Evolutionary conservation across 2,113 vertebrate species (phyloP).

Genomic region (Setophaga kirtlandii): DNA sequence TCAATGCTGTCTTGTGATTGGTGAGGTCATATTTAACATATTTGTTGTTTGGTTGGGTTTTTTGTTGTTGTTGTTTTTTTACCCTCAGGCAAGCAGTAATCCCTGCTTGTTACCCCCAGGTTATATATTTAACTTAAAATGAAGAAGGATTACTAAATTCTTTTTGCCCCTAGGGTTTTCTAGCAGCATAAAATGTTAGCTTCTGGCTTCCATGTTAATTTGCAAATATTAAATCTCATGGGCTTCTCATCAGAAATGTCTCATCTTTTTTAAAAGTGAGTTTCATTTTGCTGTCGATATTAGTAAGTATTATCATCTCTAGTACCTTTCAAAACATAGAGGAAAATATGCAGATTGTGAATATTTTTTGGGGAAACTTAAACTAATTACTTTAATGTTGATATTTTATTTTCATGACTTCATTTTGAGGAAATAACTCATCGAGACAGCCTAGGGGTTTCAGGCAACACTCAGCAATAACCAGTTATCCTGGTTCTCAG

Average conservation of each 20-base stretch:
- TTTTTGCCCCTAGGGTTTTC: not conserved
- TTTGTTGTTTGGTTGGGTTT: not conserved
- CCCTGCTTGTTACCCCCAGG: constrained; percentile 45
- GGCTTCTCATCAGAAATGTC: not conserved
- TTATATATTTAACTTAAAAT: constrained; percentile 34
- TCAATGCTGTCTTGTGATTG: constrained; percentile 11
- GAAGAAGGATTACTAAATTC: constrained; percentile 5
- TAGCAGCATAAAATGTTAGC: not conserved
- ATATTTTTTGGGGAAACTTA: fast-evolving
- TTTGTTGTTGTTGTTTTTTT: not conserved
- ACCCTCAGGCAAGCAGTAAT: constrained; percentile 38
- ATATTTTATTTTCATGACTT: not conserved
- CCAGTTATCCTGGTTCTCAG: not conserved
- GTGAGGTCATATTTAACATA: not conserved
- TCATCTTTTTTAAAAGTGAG: not conserved
- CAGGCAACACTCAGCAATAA: not conserved
- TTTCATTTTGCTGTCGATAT: not conserved
- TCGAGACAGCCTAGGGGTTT: not conserved
- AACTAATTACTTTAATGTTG: not conserved
- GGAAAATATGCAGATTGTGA: not conserved
- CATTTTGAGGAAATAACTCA: not conserved
- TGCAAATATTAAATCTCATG: not conserved
- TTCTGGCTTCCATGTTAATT: not conserved
- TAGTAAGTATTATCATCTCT: not conserved
- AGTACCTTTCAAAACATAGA: not conserved